Conservation (phyloP, 1,140 invertebrate species). For the Scaptomyza graminum region DNA sequence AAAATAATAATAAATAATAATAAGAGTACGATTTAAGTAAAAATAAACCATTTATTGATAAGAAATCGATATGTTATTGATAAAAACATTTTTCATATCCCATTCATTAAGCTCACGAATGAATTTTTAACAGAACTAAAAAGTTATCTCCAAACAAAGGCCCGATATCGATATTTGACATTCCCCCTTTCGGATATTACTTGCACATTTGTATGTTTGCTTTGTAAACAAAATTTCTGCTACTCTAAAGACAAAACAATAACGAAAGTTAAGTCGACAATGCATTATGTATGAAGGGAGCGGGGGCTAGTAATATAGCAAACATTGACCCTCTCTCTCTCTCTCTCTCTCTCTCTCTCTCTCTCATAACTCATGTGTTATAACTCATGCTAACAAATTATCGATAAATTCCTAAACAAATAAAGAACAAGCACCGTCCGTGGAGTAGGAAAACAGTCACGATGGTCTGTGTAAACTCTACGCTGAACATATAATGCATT, state of each 20-base stretch:
- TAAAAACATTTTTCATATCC: too few species aligned
- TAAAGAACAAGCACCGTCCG: conserved; percentile 24
- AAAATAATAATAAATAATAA: too few species aligned
- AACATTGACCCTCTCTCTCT: conserved; percentile 9
- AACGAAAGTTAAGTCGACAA: conserved; percentile 12
- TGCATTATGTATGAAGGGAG: background rate
- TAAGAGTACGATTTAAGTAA: too few species aligned
- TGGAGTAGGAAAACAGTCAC: background rate
- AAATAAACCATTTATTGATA: too few species aligned
- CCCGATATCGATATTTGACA: background rate
- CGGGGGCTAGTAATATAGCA: too few species aligned
- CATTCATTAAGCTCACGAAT: too few species aligned
- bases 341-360: too few species aligned
- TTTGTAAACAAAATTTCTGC: background rate
- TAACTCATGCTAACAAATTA: conserved; percentile 67
- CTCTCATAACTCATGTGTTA: conserved; percentile 15
- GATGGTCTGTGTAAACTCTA: too few species aligned
- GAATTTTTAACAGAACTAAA: background rate
- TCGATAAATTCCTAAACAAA: conserved; percentile 60
- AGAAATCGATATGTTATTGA: too few species aligned
- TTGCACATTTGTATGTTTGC: background rate
- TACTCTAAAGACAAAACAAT: conserved; percentile 11
- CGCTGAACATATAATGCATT: conserved; percentile 32
- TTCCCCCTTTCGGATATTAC: too few species aligned
- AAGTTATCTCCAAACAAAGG: background rate